Evolutionary conservation across 2,113 vertebrate genomes (phyloP), one percentile per base, ranked within the genome.

Genomic region (Pangasianodon hypophthalmus): DNA sequence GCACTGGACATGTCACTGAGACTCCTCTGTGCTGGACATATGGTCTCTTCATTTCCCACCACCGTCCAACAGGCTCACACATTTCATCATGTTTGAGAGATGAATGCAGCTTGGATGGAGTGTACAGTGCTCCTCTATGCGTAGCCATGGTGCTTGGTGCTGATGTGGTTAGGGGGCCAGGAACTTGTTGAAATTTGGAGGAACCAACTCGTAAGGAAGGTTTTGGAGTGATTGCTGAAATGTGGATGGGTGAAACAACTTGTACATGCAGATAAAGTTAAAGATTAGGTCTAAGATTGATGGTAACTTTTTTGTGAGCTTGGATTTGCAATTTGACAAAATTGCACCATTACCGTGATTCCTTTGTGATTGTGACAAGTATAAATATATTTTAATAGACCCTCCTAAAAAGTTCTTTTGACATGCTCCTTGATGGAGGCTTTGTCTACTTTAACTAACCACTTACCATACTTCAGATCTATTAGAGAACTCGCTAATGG

Each of bases 11-110:
- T 88, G 84, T 71, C 54, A 71, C 48, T 16, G 82, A 87, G 87
- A 88, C 84, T 86, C 85, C 86, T 86, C 85, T 92, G 87, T 90
- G 90, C 48, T 58, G 89, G 86, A 89, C 90, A 90, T 92, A 91
- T 91, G 92, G 90, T 77, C 82, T 64, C 2, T 67, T 84, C 29
- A 48, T 91, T 86, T 67, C 80, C 60, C 52, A 37, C 69, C 32
- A 56, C 2, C 44, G 24, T 86, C 81, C 69, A 56, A 52, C 88
- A 86, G 75, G 52, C 80, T 87, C 44, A 82, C 9, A 81, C 52
- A 90, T 92, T 89, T 89, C 89, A 89, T 92, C 88, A 87, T 91
- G 67, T 85, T 85, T 85, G 85, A 85, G 62, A 91, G 87, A 87
- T 58, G 75, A 87, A 83, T 60, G 69, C 46, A 52, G 62, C 56